Evolutionary conservation across 2,113 vertebrate genomes (phyloP).

Genomic region (Psittacus erithacus): DNA sequence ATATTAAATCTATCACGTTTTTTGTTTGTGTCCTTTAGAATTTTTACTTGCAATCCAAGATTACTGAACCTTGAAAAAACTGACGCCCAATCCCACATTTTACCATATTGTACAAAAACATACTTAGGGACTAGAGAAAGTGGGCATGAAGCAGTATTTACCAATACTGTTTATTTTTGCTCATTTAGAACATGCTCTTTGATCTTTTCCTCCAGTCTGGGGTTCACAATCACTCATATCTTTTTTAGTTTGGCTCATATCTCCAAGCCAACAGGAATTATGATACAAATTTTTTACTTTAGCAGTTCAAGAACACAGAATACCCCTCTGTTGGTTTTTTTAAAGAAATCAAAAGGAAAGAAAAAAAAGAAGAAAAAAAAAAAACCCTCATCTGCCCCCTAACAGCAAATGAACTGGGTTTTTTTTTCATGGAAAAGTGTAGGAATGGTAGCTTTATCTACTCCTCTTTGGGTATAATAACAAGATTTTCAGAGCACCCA

Average conservation of each 20-base stretch:
- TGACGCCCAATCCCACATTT: background rate
- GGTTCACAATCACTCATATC: background rate
- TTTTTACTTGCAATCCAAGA: background rate
- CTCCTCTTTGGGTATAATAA: background rate
- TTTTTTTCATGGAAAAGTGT: background rate
- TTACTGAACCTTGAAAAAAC: background rate
- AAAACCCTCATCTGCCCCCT: background rate
- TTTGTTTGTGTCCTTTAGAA: background rate
- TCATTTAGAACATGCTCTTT: background rate
- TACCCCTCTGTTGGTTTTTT: background rate
- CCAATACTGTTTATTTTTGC: background rate
- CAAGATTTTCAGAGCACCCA: background rate
- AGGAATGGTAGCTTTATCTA: background rate
- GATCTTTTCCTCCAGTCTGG: background rate
- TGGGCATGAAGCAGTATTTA: background rate
- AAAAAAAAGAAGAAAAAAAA: accelerated
- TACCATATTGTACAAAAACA: background rate
- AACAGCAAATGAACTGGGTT: background rate
- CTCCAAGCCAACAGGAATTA: background rate
- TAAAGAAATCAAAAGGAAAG: too few relatives aligned
- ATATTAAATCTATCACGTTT: background rate
- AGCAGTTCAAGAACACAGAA: background rate
- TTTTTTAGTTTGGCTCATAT: background rate
- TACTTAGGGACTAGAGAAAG: background rate
- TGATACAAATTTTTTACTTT: background rate